A percentile compares a stretch with the other conserved stretches of the same genome.
Conservation (phyloP, 2,113 vertebrate genomes). For the Bujurquina vittata region DNA sequence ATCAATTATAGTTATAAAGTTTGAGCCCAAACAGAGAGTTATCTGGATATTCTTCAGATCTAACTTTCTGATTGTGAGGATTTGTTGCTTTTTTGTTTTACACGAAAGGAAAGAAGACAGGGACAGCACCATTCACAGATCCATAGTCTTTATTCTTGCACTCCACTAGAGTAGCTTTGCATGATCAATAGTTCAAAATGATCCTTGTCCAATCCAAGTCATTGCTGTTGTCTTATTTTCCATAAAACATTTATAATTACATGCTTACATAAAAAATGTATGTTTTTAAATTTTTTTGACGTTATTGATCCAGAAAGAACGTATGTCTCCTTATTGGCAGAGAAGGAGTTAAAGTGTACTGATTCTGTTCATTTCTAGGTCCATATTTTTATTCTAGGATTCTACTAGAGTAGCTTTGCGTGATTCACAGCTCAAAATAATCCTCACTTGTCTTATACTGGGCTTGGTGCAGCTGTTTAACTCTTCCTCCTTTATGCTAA, state of each 20-base stretch:
- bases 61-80: not conserved
- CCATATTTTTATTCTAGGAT: too few relatives aligned
- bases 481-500: not conserved
- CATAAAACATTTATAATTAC: too few relatives aligned
- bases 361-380: too few relatives aligned
- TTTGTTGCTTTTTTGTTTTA: not conserved
- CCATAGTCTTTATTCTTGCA: not conserved
- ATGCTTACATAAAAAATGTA: too few relatives aligned
- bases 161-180: not conserved
- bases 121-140: not conserved
- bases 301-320: too few relatives aligned
- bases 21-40: not conserved
- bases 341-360: too few relatives aligned
- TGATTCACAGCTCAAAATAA: not conserved
- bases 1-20: not conserved
- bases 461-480: not conserved
- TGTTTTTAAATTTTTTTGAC: too few relatives aligned
- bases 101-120: not conserved
- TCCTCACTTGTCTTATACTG: not conserved
- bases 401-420: not conserved
- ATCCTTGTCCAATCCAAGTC: too few relatives aligned
- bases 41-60: not conserved
- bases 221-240: too few relatives aligned
- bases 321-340: too few relatives aligned
- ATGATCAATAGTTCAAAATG: too few relatives aligned